Base-by-base conservation (phyloP, 1,140 invertebrate genomes). In the Pseudomyrmex gracilis region DNA sequence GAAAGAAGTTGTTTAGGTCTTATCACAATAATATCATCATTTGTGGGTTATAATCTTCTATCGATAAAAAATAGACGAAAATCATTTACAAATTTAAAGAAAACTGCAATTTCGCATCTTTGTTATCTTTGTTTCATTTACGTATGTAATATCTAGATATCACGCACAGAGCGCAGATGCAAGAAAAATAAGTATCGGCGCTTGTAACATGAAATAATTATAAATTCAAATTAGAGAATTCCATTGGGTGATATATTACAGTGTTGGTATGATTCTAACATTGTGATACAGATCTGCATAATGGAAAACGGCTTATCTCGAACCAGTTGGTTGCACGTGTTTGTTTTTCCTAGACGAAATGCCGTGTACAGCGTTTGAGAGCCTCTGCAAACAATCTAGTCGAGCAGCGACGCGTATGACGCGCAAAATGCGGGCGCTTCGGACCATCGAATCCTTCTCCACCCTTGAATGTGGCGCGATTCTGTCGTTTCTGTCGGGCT, bases 361-460 rank as follows among this genome's bases (percentile, higher is more conserved):
- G 22, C 34, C 22, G 55, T 57, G 63, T 22, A 47, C 20, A 5
- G 20, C 60, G 92, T 94, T 94, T 94, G 94, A 94, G 93, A 94
- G 93, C 94, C 94, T 92, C 93, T 94, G 94, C 93, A 94, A 94
- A 94, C 94, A 94, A 94, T 94, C 94, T 94, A 94, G 93, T 93
- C 89, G 93, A 78, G 87, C 94, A 94, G 92, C 94, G 94, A 94
- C 93, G 94, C 94, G 93, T 94, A 90, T 94, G 93, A 94, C 94
- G 93, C 91, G 94, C 94, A 94, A 94, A 94, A 94, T 94, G 93
- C 93, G 94, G 94, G 93, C 87, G 90, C 90, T 90, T 83, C 90
- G 91, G 93, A 92, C 90, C 92, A 91, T 93, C 93, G 91, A 80
- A 93, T 90, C 86, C 90, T 82, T 57, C 64, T 82, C 82, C 84